These are phyloP conservation scores for Lathamus discolor DNA, from an alignment of 2,113 vertebrate species.

Conservation along the genomic window DNA sequence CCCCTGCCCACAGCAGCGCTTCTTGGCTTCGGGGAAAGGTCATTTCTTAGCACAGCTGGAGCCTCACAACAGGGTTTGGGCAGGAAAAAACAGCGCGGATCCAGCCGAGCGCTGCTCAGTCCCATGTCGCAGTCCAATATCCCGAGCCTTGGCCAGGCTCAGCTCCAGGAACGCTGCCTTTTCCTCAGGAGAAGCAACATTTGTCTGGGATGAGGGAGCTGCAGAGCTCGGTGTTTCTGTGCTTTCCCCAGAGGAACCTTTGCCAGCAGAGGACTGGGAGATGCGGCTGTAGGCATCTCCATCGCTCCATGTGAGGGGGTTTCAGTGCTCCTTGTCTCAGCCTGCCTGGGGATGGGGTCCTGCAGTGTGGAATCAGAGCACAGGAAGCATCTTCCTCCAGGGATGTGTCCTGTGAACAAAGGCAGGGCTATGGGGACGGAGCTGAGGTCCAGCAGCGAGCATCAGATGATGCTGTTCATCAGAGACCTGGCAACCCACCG, in stretches of 20 bases:
- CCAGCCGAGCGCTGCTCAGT: not conserved
- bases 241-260: not conserved
- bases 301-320: rapidly evolving
- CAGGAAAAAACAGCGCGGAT: not conserved
- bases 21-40: not conserved
- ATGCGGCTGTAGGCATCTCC: not conserved
- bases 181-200: not conserved
- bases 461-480: not conserved
- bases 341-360: rapidly evolving
- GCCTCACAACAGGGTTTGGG: not conserved
- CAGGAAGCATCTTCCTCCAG: not conserved
- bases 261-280: not conserved
- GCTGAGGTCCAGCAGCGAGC: not conserved
- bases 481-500: not conserved
- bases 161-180: not conserved
- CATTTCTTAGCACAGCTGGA: not conserved
- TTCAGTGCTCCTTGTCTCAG: rapidly evolving
- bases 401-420: rapidly evolving
- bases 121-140: not conserved
- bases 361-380: not conserved
- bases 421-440: not conserved
- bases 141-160: not conserved
- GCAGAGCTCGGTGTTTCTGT: rapidly evolving
- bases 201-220: not conserved
- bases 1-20: rapidly evolving